phyloP scores from a whole-genome alignment of 1,140 invertebrate species.

The Heliconius melpomene region DNA sequence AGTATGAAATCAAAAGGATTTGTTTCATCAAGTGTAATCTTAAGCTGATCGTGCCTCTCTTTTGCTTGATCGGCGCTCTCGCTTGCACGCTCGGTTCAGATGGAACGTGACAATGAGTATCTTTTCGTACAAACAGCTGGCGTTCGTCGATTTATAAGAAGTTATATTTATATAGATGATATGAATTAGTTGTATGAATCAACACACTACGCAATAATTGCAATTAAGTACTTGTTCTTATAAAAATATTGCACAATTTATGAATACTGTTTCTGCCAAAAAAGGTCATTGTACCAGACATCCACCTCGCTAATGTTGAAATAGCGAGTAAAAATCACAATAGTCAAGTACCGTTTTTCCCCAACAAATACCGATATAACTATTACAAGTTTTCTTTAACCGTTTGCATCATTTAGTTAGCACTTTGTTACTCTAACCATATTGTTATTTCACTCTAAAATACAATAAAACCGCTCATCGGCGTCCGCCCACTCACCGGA shows the following conservation, averaged over 20 bases:
- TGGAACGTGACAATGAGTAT: too few relatives aligned
- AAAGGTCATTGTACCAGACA: not conserved
- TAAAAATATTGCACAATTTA: not conserved
- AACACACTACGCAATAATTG: not conserved
- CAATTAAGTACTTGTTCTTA: not conserved
- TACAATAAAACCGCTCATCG: slow-evolving; percentile 40
- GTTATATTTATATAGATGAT: too few relatives aligned
- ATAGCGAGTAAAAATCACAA: not conserved
- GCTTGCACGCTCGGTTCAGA: too few relatives aligned
- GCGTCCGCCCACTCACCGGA: slow-evolving; percentile 48
- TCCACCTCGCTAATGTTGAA: not conserved
- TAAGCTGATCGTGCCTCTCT: too few relatives aligned
- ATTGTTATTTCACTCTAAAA: slow-evolving; percentile 44
- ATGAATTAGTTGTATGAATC: too few relatives aligned
- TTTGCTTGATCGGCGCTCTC: too few relatives aligned
- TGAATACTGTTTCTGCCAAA: not conserved
- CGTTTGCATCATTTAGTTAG: slow-evolving; percentile 21
- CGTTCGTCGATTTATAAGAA: too few relatives aligned
- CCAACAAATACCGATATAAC: slow-evolving; percentile 11
- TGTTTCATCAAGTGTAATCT: too few relatives aligned
- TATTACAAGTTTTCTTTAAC: slow-evolving; percentile 17
- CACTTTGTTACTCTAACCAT: slow-evolving; percentile 8
- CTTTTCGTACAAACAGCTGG: too few relatives aligned
- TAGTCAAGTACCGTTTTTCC: slow-evolving; percentile 1
- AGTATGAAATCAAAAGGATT: too few relatives aligned